Base-by-base conservation (phyloP, 1,140 invertebrate species). In the Aphidius ervi region DNA sequence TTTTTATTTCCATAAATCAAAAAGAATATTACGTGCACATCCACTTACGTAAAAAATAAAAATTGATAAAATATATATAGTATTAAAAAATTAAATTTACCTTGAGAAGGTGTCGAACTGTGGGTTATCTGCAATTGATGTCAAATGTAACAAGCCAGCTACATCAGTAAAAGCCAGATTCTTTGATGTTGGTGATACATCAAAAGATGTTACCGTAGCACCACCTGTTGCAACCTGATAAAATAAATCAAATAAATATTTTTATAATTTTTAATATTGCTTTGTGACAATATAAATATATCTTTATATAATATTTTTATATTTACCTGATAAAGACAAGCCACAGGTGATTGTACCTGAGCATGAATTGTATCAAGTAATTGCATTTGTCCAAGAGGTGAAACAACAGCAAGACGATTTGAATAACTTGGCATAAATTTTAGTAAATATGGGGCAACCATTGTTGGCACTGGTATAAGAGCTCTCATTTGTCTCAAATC, bases 371-470 rank as follows among this genome's bases (percentile, higher is more conserved):
- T 92, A 72, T 96, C 93, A 20, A 95, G 83, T 42, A 96, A 74
- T 78, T 95, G 92, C 64, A 96, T 88, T 71, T 95, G 92, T 0
- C 96, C 96, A 62, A 92, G 83, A 16, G 90, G 88, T 4, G 95
- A 94, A 4, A 96, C 87, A 3, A 95, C 88, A 16, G 91, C 91
- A n/a, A 97, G 82, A 47, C 91, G 85, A 8, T 92, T 93, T 4
- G 92, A 90, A 71, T 94, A 90, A 4, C 89, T 88, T 1, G 95
- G 94, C 62, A 98, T 79, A 80, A 98, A 98, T 72, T 93, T 86
- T 2, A 98, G 74, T 61, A 97, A 84, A 56, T 93, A 81, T 1
- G 95, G 95, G 70, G 94, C 91, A 41, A 90, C 81, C 48, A 93
- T 81, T 9, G 91, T 85, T 67, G 88, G 86, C 56, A 95, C 88